Percentiles rank a stretch among this genome's conserved stretches.
Conservation (phyloP, 2,113 vertebrate species). For the Gambusia holbrooki region DNA sequence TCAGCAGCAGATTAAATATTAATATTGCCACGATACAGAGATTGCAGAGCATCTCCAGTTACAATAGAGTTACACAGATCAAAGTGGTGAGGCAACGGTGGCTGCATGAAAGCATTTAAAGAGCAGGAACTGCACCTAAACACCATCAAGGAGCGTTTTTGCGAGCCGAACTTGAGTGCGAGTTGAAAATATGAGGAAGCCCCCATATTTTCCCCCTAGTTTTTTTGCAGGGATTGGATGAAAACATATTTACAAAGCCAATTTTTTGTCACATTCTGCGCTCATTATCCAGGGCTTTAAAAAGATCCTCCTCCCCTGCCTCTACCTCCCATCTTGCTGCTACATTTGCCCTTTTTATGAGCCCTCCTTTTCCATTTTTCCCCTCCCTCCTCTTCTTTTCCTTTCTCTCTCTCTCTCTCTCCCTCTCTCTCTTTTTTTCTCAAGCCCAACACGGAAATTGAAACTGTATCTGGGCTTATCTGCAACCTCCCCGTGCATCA, state of each 20-base stretch:
- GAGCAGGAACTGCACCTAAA: constrained; percentile 78
- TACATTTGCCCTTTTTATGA: constrained; percentile 84
- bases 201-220: too few relatives aligned
- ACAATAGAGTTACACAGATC: constrained; percentile 81
- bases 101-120: constrained; percentile 81
- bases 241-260: constrained; percentile 72
- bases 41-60: constrained; percentile 83
- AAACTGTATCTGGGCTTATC: constrained; percentile 88
- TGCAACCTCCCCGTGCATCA: constrained; percentile 85
- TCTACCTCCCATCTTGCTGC: constrained; percentile 59
- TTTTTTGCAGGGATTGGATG: constrained; percentile 35
- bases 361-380: constrained; percentile 75
- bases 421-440: constrained; percentile 41
- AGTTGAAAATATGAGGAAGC: constrained; percentile 62
- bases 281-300: constrained; percentile 75
- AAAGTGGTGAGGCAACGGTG: constrained; percentile 77
- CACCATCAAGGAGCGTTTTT: constrained; percentile 73
- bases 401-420: constrained; percentile 72
- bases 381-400: constrained; percentile 57
- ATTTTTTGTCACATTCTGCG: constrained; percentile 73
- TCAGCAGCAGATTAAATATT: constrained; percentile 87
- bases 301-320: constrained; percentile 57
- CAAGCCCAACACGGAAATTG: constrained; percentile 85
- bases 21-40: constrained; percentile 83
- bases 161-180: constrained; percentile 68